Conservation (phyloP, 2,888 invertebrate species). For the Horisme vitalbata region DNA sequence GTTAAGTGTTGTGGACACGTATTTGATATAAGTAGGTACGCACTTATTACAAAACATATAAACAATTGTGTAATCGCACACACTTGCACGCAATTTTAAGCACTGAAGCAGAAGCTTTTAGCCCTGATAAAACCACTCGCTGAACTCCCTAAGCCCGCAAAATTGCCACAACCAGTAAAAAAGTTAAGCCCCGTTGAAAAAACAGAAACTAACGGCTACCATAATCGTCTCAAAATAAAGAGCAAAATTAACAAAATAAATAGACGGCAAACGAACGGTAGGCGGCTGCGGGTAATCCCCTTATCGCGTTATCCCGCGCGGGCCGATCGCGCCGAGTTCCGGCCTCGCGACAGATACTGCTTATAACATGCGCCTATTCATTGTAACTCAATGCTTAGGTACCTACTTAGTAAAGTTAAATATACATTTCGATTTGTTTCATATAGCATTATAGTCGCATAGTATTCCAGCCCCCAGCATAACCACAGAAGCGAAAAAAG, state of each 20-base stretch:
- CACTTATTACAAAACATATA: too few relatives aligned
- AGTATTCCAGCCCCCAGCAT: too few relatives aligned
- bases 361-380: constrained; percentile 21
- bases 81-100: too few relatives aligned
- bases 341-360: constrained; percentile 37
- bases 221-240: constrained; percentile 38
- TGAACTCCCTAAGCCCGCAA: constrained; percentile 3
- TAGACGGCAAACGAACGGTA: constrained; percentile 46
- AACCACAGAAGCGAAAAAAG: too few relatives aligned
- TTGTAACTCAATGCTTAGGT: not conserved
- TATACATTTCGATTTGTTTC: too few relatives aligned
- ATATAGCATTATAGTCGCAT: too few relatives aligned
- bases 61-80: too few relatives aligned
- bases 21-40: too few relatives aligned
- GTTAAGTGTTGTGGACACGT: too few relatives aligned
- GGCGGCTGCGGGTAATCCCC: constrained; percentile 53
- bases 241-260: constrained; percentile 57
- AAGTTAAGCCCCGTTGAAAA: constrained; percentile 19
- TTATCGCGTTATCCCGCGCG: constrained; percentile 56
- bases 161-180: constrained; percentile 12
- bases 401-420: too few relatives aligned
- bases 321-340: constrained; percentile 43
- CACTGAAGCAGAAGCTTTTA: too few relatives aligned
- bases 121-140: too few relatives aligned
- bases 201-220: constrained; percentile 18